Evolutionary conservation across 2,797 vertebrate species (phyloP).

Genomic region (Lerista edwardsae): DNA sequence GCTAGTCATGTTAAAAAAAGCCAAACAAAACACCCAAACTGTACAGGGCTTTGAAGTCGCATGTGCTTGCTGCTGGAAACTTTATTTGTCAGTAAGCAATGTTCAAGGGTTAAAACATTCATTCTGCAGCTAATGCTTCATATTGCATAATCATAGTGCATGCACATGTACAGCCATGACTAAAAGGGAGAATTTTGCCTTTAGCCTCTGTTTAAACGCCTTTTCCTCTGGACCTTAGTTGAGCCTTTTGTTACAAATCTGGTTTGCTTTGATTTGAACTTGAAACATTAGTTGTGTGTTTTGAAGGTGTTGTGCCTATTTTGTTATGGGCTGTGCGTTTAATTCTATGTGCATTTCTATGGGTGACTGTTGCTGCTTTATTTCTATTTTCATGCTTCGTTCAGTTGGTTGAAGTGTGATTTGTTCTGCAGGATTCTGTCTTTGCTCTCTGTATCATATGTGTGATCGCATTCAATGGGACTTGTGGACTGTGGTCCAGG

Average conservation of each 20-base stretch:
- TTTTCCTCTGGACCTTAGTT: background rate
- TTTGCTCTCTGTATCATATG: too few relatives aligned
- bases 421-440: too few relatives aligned
- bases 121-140: background rate
- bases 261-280: background rate
- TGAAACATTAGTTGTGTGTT: background rate
- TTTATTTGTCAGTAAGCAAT: background rate
- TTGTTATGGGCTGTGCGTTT: background rate
- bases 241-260: background rate
- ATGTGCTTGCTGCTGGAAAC: background rate
- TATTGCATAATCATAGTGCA: background rate
- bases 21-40: too few relatives aligned
- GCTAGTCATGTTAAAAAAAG: background rate
- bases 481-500: too few relatives aligned
- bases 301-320: too few relatives aligned
- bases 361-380: background rate
- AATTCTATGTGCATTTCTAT: background rate
- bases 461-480: too few relatives aligned
- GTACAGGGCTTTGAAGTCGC: background rate
- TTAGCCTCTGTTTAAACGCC: background rate
- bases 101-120: background rate
- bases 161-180: background rate
- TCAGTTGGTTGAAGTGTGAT: background rate
- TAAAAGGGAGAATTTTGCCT: background rate
- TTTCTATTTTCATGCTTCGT: background rate